Evolutionary conservation across 2,113 vertebrate species (phyloP).

Genomic region (Pontoporia blainvillei): DNA sequence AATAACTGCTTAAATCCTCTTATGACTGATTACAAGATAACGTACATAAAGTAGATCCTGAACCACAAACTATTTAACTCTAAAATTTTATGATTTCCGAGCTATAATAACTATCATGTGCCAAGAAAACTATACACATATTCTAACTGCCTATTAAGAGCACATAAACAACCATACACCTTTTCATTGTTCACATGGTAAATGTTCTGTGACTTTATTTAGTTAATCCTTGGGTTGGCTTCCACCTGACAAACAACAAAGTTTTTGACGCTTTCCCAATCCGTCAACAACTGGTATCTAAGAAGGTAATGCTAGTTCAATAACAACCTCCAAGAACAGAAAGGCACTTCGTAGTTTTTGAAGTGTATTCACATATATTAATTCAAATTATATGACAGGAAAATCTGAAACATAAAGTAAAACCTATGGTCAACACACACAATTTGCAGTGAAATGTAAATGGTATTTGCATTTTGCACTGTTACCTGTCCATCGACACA

Average conservation of each 20-base stretch:
- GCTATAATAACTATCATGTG: not conserved
- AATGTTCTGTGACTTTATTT: not conserved
- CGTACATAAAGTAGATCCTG: not conserved
- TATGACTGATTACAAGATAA: conserved; percentile 13
- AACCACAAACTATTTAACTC: conserved; percentile 31
- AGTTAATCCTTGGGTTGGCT: not conserved
- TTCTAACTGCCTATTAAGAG: conserved; percentile 28
- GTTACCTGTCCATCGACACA: conserved; percentile 6
- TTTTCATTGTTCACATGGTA: not conserved
- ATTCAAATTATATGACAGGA: not conserved
- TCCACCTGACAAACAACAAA: conserved; percentile 9
- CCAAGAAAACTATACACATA: conserved; percentile 15
- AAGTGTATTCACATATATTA: not conserved
- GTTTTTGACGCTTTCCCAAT: not conserved
- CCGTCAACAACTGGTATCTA: conserved; percentile 20
- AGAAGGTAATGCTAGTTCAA: not conserved
- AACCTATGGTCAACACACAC: conserved; percentile 8
- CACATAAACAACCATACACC: not conserved
- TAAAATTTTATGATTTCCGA: conserved; percentile 13
- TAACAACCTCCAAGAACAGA: conserved; percentile 17
- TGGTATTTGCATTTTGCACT: not conserved
- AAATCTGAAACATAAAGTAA: conserved; percentile 21
- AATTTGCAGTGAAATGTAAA: conserved; percentile 27
- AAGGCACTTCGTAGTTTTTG: conserved; percentile 26
- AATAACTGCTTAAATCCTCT: not conserved